Conservation (phyloP, 2,888 invertebrate species). For the Gymnoscelis rufifasciata region DNA sequence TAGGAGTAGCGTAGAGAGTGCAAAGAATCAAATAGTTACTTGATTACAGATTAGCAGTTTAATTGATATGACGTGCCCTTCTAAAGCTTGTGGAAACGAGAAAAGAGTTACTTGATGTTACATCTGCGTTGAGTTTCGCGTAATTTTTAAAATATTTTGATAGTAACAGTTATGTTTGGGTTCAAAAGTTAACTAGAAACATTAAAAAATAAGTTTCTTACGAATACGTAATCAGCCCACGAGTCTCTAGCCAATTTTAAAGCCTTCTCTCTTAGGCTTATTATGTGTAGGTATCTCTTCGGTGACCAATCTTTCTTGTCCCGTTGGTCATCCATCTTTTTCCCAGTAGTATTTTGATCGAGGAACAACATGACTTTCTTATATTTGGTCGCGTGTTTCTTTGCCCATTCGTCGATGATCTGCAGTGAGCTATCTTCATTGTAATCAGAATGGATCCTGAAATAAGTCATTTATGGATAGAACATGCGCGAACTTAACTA, state of each 20-base stretch:
- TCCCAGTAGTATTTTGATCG: conserved; percentile 52
- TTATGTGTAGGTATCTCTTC: conserved; percentile 87
- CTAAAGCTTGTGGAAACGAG: no score
- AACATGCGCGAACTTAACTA: no score
- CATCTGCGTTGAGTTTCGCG: no score
- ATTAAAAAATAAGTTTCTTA: conserved; percentile 58
- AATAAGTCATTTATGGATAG: background rate
- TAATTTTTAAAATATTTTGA: no score
- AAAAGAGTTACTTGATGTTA: no score
- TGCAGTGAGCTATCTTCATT: conserved; percentile 88
- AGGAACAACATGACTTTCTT: conserved; percentile 82
- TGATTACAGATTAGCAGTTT: no score
- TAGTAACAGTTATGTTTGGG: no score
- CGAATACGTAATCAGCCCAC: conserved; percentile 95
- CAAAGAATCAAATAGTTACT: no score
- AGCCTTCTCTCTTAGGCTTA: conserved; percentile 87
- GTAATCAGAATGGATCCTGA: conserved; percentile 92
- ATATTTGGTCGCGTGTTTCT: conserved; percentile 81
- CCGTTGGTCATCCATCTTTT: conserved; percentile 75
- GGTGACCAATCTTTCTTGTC: conserved; percentile 86
- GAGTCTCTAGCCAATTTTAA: conserved; percentile 83
- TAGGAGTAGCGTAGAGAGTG: no score
- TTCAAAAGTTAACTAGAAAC: no score
- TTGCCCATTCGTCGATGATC: conserved; percentile 87
- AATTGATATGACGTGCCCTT: no score